Percentiles rank a stretch among this genome's conserved stretches.
These are phyloP conservation scores for Phenganax marumi DNA, from an alignment of 92 coral and sea anemone genomes.

Conservation along the genomic window DNA sequence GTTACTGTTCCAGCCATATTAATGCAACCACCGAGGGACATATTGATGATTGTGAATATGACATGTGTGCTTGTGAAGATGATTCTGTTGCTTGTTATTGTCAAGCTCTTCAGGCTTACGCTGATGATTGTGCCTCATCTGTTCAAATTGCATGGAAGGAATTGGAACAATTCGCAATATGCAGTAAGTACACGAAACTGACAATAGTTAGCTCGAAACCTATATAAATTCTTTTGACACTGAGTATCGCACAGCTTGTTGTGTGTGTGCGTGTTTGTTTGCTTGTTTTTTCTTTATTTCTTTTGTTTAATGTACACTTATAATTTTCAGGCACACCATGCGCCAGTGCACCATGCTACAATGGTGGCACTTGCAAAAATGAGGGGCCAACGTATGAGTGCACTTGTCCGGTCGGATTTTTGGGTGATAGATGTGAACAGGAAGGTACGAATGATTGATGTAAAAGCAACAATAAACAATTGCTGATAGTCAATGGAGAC, in stretches of 20 bases:
- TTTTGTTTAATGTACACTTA: no score
- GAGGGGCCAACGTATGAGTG: background rate
- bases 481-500: no score
- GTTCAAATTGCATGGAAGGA: no score
- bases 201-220: no score
- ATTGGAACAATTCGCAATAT: no score
- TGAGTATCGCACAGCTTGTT: no score
- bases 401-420: constrained; percentile 14
- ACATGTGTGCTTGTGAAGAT: constrained; percentile 12
- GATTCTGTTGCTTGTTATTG: constrained; percentile 3
- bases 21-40: background rate
- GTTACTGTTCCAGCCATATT: background rate
- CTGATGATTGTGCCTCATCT: no score
- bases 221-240: no score
- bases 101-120: background rate
- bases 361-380: constrained; percentile 33
- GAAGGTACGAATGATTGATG: background rate
- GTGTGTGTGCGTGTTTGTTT: no score
- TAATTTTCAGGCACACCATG: constrained; percentile 10
- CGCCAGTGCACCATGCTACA: constrained; percentile 31
- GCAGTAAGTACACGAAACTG: no score
- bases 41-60: constrained; percentile 8
- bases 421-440: background rate
- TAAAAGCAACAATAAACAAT: no score
- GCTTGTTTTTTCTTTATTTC: no score